A percentile compares a stretch with the other conserved stretches of the same genome.
These are phyloP conservation scores for Halcyon senegalensis DNA, from an alignment of 2,113 vertebrate species.

Conservation along the genomic window DNA sequence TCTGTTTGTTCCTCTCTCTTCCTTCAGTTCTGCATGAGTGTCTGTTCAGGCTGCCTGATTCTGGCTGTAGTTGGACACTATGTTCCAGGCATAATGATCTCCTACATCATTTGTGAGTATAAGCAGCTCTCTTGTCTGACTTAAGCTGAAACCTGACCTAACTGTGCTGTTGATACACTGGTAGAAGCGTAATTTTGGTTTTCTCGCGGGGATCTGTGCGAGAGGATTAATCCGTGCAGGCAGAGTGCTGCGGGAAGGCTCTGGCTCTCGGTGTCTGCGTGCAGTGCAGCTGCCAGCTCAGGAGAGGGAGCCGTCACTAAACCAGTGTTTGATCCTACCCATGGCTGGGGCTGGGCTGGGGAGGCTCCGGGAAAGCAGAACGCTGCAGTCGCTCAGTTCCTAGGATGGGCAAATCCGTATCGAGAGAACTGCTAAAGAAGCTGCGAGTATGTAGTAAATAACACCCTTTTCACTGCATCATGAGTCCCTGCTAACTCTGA, in stretches of 20 bases:
- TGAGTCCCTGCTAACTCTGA: not conserved
- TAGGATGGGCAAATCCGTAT: not conserved
- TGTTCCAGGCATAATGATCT: constrained; percentile 98
- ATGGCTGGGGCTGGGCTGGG: not conserved
- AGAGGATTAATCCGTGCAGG: not conserved
- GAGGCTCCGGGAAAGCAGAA: not conserved
- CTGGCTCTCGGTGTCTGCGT: not conserved
- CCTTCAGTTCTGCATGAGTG: constrained; percentile 90
- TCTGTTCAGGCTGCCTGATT: constrained; percentile 88
- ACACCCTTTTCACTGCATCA: not conserved
- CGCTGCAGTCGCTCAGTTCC: not conserved
- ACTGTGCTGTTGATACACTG: not conserved
- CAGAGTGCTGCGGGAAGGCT: not conserved
- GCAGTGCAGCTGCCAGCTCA: not conserved
- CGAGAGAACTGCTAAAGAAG: not conserved
- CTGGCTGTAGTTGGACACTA: constrained; percentile 92
- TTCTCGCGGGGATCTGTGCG: not conserved
- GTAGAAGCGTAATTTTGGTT: not conserved
- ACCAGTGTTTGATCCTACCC: not conserved
- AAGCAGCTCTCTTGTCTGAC: not conserved
- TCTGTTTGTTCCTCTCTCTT: constrained; percentile 58
- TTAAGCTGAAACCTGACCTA: not conserved
- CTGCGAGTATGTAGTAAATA: not conserved
- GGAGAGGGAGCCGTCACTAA: constrained; percentile 4
- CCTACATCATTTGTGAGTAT: constrained; percentile 95